Evolutionary conservation across 2,113 vertebrate species (phyloP).

Genomic region (Gambusia holbrooki): DNA sequence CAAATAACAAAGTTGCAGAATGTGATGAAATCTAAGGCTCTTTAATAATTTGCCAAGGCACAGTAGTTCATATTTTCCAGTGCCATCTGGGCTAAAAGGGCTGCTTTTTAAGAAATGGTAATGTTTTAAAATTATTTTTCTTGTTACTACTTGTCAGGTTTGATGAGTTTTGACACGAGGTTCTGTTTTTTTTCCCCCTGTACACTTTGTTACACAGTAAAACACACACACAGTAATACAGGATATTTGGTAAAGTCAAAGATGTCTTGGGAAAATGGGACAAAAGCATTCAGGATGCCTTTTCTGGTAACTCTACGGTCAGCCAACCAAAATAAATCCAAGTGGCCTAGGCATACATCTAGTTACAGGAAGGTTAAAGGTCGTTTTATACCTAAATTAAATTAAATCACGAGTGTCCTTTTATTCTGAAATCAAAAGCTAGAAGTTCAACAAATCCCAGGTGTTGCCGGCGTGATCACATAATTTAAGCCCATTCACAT

Average conservation of each 20-base stretch:
- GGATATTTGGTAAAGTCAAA: not conserved
- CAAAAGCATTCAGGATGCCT: not conserved
- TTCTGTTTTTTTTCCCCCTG: not conserved
- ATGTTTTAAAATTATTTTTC: not conserved
- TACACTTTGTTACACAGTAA: not conserved
- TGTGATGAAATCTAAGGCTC: no score
- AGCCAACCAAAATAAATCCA: not conserved
- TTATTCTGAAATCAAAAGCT: constrained; percentile 8
- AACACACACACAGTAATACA: not conserved
- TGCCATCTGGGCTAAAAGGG: not conserved
- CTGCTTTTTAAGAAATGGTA: not conserved
- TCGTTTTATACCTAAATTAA: not conserved
- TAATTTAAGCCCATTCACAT: constrained; percentile 17
- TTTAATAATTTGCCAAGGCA: no score
- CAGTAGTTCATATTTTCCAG: not conserved
- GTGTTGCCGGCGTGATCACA: not conserved
- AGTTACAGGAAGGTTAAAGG: not conserved
- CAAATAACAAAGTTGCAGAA: not conserved
- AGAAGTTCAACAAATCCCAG: not conserved
- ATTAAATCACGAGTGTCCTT: not conserved
- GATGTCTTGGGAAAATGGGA: not conserved
- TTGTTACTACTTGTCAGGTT: not conserved
- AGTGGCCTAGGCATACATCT: not conserved
- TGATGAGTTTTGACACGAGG: not conserved
- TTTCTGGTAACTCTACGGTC: not conserved